phyloP scores from a whole-genome alignment of 2,113 vertebrate genomes.

The Lates calcarifer region DNA sequence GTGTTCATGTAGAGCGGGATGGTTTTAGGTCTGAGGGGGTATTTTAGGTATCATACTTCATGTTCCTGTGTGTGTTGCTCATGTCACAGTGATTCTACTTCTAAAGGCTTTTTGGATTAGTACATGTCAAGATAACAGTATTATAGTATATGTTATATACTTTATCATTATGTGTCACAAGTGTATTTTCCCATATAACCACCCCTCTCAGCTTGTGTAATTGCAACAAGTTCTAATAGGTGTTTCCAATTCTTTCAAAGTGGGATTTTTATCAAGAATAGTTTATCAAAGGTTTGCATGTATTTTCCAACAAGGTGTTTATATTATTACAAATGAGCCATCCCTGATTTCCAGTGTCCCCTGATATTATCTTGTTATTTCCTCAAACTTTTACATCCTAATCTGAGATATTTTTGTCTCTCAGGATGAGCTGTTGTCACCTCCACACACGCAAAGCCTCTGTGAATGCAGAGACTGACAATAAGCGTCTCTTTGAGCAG shows the following conservation, averaged over 20 bases:
- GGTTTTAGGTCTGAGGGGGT: not conserved
- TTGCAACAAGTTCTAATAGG: no score
- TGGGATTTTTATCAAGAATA: no score
- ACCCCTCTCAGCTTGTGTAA: not conserved
- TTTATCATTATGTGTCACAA: not conserved
- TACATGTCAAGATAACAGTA: not conserved
- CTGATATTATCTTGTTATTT: not conserved
- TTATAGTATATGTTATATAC: not conserved
- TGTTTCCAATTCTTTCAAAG: no score
- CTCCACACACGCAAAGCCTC: not conserved
- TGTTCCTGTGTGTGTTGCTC: not conserved
- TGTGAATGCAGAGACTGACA: not conserved
- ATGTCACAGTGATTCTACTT: not conserved
- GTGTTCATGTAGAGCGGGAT: not conserved
- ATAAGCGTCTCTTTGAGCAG: slow-evolving; percentile 1
- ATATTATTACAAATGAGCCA: not conserved
- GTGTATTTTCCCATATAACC: not conserved
- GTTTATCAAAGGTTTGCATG: no score
- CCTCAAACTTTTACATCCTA: not conserved
- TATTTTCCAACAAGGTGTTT: no score
- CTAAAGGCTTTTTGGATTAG: not conserved
- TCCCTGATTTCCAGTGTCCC: not conserved
- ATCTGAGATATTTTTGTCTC: not conserved
- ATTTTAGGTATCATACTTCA: slow-evolving; percentile 1
- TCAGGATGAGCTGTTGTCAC: slow-evolving; percentile 19